Base-by-base conservation (phyloP, 2,888 invertebrate genomes). In the Lycia hirtaria region DNA sequence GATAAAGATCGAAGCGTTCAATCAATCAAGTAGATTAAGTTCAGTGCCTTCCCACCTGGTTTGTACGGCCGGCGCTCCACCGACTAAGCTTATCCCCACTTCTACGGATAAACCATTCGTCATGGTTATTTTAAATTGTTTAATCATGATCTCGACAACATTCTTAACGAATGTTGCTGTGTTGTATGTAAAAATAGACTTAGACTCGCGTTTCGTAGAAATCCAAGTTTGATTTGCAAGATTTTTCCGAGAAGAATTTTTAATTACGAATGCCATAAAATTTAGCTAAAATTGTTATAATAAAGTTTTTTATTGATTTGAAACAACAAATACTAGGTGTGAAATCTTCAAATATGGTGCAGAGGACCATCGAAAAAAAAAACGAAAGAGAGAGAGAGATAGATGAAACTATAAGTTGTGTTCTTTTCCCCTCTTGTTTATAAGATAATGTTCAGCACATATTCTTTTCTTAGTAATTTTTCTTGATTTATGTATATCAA, bases 21-120 rank as follows among this genome's bases (percentile, higher is more conserved):
- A 83, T 83, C 80, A 80, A 83, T 83, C 81, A 81, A 76, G 62
- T 64, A 68, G 71, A 69, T 68, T 73, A 66, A 51, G 62, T 63
- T 64, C 67, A 47, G 62, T 57, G 54, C 56, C 65, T 67, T 69
- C 73, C 75, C 80, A 80, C 78, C 78, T 80, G 79, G 78, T 71
- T 72, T 64, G 72, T n/a, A n/a, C n/a, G n/a, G n/a, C n/a, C n/a
- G 67, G 68, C 72, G 74, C 73, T 74, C 68, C 72, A 64, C 62
- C 71, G 62, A 61, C 68, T 73, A 73, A 75, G 80, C 72, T 73
- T 72, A 79, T 76, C 74, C 63, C 59, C 57, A 60, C 28, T 56
- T 61, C 48, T 30, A 63, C 58, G 60, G 49, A 58, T 62, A 65
- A 64, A 65, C 59, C 61, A 65, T 62, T 64, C 58, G 65, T 67